Evolutionary conservation across 2,113 vertebrate species (phyloP).

Genomic region (Alaudala cheleensis): DNA sequence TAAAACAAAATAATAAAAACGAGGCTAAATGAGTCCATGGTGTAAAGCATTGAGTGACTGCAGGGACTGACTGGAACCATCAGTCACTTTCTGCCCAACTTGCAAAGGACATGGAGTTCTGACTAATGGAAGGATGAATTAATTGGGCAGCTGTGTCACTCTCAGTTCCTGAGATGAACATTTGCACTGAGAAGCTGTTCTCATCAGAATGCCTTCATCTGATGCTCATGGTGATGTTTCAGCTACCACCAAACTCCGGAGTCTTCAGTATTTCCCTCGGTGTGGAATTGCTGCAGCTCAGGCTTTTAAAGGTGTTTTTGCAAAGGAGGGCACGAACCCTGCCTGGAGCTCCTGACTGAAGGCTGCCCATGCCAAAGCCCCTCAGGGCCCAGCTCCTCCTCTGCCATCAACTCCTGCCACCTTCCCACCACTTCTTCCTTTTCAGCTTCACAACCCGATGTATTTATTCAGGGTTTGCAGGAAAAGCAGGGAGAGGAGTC

Average conservation of each 20-base stretch:
- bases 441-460: not conserved
- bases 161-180: conserved; percentile 11
- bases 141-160: conserved; percentile 18
- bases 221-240: not conserved
- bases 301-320: not conserved
- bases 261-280: not conserved
- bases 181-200: not conserved
- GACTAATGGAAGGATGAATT: not conserved
- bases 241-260: not conserved
- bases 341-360: not conserved
- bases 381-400: not conserved
- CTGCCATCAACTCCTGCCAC: not conserved
- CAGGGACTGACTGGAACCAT: not conserved
- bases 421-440: not conserved
- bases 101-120: not conserved
- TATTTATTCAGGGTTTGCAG: not conserved
- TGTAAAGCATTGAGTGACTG: not conserved
- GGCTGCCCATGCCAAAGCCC: not conserved
- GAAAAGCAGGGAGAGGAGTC: not conserved
- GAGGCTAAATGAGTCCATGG: not conserved
- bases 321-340: not conserved
- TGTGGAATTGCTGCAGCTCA: not conserved
- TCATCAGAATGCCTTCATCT: not conserved
- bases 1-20: not conserved
- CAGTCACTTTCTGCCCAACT: not conserved